These are phyloP conservation scores for Batillaria attramentaria DNA, from an alignment of 1,140 invertebrate genomes.

Conservation along the genomic window DNA sequence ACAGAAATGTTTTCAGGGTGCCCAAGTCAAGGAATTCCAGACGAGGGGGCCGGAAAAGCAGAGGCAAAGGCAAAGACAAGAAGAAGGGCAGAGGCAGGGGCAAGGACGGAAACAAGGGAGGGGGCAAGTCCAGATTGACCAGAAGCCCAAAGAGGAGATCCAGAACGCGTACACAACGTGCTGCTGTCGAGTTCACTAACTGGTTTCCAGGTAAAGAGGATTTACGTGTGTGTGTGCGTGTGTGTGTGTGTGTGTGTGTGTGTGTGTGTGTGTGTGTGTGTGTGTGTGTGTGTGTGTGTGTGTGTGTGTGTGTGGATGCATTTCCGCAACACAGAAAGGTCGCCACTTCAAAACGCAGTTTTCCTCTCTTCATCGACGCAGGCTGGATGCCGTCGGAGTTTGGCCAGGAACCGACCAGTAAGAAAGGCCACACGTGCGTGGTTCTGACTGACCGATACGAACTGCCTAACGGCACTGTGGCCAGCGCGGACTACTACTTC, in stretches of 20 bases:
- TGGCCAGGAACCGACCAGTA: constrained; percentile 18
- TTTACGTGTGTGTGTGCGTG: too few species aligned
- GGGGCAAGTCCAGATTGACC: neutral
- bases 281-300: too few species aligned
- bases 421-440: constrained; percentile 32
- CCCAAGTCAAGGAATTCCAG: neutral
- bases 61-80: neutral
- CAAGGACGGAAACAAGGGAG: constrained; percentile 8
- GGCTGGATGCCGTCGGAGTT: constrained; percentile 9
- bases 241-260: too few species aligned
- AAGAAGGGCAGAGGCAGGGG: neutral
- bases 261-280: too few species aligned
- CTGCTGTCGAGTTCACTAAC: neutral
- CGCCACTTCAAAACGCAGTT: too few species aligned
- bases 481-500: constrained; percentile 40
- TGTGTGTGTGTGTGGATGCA: too few species aligned
- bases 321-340: neutral
- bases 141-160: neutral
- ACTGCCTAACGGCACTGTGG: constrained; percentile 18
- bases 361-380: neutral
- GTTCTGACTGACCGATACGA: constrained; percentile 33
- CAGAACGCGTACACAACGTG: neutral
- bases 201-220: constrained; percentile 3
- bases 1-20: neutral
- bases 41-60: neutral